Base-by-base conservation (phyloP, 2,888 invertebrate genomes). In the Amitus sp. region DNA sequence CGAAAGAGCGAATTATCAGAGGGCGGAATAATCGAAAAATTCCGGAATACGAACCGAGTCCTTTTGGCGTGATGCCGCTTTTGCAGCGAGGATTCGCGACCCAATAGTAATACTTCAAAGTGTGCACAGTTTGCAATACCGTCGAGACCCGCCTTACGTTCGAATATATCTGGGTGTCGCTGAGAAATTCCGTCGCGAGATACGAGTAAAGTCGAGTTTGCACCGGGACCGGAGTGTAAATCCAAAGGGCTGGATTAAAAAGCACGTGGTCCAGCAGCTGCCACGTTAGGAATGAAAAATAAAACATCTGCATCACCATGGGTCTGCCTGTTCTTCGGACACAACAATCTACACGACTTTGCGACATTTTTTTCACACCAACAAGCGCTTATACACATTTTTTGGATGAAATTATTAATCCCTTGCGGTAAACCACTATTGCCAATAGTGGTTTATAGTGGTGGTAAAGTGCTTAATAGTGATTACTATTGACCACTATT, bases 61-160 rank as follows among this genome's bases (percentile, higher is more conserved):
- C 97, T 84, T 97, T 98, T 17, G 98, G 96, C 57, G 91, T 90
- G 76, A 97, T 96, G 50, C 96, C 96, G 83, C 96, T 97, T 84
- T 96, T 95, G 67, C 94, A 89, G 68, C 94, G 87, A 0, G 99
- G 98, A 86, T 96, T 96, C 59, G 94, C 92, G 42, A 99, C 95
- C 98, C 98, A 99, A 83, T 99, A 99, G 85, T 98, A 99, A 83
- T 96, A 98, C 85, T 99, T 99, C 65, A 99, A 87, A 2, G 99
- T 97, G 83, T 99, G 98, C 70, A 99, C 95, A 19, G 98, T 97
- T 85, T 99, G 98, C 45, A 99, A 86, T 0, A 98, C 97, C 1
- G 98, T 98, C 74, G 96, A 96, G 62, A 99, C 97, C 50, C 99
- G 87, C 51, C 98, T 86, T 50, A 98, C 97, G 83, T 96, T 96